These are phyloP conservation scores for Trisateles emortualis DNA, from an alignment of 2,888 invertebrate genomes.

Conservation along the genomic window DNA sequence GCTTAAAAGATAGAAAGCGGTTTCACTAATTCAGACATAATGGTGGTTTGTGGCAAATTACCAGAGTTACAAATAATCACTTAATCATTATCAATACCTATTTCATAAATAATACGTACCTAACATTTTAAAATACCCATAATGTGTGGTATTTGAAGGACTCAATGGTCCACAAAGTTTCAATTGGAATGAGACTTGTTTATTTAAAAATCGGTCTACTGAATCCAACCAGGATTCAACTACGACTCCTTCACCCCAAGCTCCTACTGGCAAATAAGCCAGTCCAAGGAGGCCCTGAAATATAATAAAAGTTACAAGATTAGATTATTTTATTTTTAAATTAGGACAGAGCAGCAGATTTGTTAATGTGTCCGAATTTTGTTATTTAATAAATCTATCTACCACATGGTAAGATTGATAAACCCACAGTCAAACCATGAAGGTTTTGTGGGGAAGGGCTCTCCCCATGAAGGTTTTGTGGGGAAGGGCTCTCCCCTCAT, in stretches of 20 bases:
- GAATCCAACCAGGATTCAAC: slow-evolving; percentile 81
- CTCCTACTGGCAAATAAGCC: slow-evolving; percentile 83
- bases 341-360: too few species aligned
- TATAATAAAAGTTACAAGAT: background rate
- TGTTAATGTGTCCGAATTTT: too few species aligned
- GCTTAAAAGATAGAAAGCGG: too few species aligned
- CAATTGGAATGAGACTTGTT: slow-evolving; percentile 82
- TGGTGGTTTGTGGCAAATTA: too few species aligned
- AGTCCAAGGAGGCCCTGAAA: slow-evolving; percentile 88
- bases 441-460: too few species aligned
- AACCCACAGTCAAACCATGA: too few species aligned
- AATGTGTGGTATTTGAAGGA: slow-evolving; percentile 72
- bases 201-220: slow-evolving; percentile 62
- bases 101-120: slow-evolving; percentile 64
- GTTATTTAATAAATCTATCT: too few species aligned
- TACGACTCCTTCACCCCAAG: slow-evolving; percentile 69
- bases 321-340: too few species aligned
- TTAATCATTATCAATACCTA: background rate
- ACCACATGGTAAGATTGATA: too few species aligned
- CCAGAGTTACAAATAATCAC: background rate
- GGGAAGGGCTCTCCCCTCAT: too few species aligned
- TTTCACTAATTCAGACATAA: too few species aligned
- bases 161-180: slow-evolving; percentile 85
- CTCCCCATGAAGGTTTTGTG: too few species aligned
- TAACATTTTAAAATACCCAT: slow-evolving; percentile 80